These are phyloP conservation scores for Cinclus cinclus DNA, from an alignment of 2,113 vertebrate species.

Conservation along the genomic window DNA sequence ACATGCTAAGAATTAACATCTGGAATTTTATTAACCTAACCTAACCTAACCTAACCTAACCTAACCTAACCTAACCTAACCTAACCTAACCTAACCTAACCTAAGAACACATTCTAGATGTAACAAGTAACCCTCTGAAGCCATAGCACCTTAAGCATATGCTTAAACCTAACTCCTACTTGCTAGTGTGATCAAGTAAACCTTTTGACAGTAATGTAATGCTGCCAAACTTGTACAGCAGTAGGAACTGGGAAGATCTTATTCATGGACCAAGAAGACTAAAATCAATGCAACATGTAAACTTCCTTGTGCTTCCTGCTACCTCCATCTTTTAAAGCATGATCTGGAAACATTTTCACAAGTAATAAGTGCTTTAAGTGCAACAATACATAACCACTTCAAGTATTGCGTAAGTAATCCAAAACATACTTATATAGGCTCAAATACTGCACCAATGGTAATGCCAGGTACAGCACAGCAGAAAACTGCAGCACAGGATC, in stretches of 20 bases:
- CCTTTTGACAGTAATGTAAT: neutral
- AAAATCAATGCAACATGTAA: neutral
- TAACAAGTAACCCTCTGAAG: neutral
- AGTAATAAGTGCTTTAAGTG: neutral
- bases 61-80: too few species aligned
- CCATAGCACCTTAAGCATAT: fast-evolving
- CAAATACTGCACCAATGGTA: neutral
- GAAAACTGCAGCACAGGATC: neutral
- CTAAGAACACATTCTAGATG: neutral
- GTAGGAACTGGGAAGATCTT: neutral
- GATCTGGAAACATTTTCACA: neutral
- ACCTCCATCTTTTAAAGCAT: neutral
- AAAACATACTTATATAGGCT: neutral
- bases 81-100: too few species aligned
- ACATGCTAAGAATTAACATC: neutral
- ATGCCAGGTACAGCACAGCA: neutral
- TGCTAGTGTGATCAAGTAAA: neutral
- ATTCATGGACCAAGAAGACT: neutral
- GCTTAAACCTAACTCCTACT: neutral
- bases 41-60: too few species aligned
- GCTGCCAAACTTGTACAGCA: neutral
- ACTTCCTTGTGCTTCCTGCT: neutral
- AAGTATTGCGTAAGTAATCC: neutral
- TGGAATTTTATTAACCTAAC: neutral
- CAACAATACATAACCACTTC: neutral